These are phyloP conservation scores for Leptodactylus fallax DNA, from an alignment of 2,797 vertebrate genomes.

Conservation along the genomic window DNA sequence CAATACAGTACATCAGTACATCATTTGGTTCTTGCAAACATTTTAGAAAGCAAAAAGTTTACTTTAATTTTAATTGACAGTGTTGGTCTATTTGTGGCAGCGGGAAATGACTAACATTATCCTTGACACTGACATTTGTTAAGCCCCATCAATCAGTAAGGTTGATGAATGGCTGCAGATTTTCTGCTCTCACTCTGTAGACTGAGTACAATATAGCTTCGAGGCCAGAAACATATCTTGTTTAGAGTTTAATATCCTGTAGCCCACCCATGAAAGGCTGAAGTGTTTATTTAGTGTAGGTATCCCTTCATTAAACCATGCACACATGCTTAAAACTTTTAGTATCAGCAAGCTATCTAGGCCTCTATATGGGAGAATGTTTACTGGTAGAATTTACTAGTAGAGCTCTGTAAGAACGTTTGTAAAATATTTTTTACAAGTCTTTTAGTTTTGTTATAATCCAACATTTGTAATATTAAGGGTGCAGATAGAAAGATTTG, in stretches of 20 bases:
- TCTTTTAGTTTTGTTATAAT: background rate
- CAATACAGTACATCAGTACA: no score
- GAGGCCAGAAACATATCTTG: background rate
- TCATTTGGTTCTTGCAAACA: background rate
- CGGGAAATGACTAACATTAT: background rate
- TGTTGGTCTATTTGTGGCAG: background rate
- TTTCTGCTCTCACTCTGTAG: background rate
- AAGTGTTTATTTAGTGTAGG: constrained; percentile 15
- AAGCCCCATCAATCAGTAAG: background rate
- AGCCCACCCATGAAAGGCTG: constrained; percentile 21
- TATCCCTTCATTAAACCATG: background rate
- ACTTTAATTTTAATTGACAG: background rate
- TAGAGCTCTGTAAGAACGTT: no score
- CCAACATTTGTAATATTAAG: background rate
- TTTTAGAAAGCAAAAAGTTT: background rate
- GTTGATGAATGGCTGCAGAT: background rate
- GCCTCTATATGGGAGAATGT: background rate
- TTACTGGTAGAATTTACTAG: background rate
- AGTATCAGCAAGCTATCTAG: background rate
- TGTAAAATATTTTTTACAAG: no score
- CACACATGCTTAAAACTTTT: constrained; percentile 14
- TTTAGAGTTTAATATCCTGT: constrained; percentile 18
- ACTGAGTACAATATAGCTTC: background rate
- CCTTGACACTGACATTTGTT: background rate
- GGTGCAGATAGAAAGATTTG: background rate